Evolutionary conservation across 2,797 vertebrate species (phyloP).

Genomic region (Peromyscus eremicus): DNA sequence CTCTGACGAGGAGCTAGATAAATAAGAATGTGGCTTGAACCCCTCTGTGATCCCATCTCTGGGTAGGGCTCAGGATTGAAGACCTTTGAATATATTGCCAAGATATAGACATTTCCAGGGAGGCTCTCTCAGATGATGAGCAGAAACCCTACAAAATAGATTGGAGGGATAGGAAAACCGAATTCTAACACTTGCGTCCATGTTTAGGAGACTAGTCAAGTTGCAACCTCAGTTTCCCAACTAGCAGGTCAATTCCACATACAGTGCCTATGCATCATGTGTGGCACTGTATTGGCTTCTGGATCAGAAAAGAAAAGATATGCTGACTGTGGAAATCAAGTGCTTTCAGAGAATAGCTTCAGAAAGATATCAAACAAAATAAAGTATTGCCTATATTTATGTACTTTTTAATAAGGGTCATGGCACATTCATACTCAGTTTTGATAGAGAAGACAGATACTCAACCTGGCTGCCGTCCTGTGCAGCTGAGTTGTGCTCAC

Average conservation of each 20-base stretch:
- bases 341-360: background rate
- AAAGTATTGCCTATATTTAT: background rate
- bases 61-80: background rate
- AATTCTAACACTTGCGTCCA: background rate
- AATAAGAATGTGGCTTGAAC: background rate
- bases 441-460: constrained; percentile 37
- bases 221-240: background rate
- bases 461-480: background rate
- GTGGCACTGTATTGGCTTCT: background rate
- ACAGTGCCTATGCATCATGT: background rate
- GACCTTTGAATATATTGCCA: background rate
- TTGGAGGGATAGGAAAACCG: background rate
- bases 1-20: background rate
- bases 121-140: background rate
- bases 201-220: background rate
- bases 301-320: background rate
- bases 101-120: background rate
- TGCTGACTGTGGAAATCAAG: background rate
- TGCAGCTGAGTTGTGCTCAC: background rate
- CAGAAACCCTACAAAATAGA: background rate
- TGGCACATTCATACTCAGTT: background rate
- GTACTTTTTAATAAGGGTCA: background rate
- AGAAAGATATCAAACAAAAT: constrained; percentile 12
- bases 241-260: too few relatives aligned
- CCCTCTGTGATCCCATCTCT: background rate